Conservation (phyloP, 2,797 vertebrate species). For the Hephaestus fuliginosus region DNA sequence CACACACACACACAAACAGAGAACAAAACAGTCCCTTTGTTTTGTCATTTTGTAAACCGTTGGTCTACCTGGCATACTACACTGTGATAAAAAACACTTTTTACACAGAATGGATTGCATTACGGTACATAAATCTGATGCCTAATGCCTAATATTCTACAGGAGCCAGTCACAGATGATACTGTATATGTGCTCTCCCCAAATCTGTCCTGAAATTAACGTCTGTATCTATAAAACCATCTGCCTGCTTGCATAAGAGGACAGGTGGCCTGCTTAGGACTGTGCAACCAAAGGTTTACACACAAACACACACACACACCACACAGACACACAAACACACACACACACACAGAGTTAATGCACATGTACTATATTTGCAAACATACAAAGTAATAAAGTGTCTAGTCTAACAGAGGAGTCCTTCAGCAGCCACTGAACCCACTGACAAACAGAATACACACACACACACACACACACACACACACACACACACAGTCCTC, state of each 20-base stretch:
- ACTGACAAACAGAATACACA: not conserved
- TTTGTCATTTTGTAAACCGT: slow-evolving; percentile 19
- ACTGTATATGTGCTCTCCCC: not conserved
- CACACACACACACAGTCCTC: not conserved
- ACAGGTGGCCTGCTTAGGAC: slow-evolving; percentile 80
- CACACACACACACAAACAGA: not conserved
- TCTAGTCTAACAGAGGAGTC: not conserved
- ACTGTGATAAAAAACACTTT: not conserved
- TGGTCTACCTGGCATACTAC: slow-evolving; percentile 12
- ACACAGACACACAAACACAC: slow-evolving; percentile 12
- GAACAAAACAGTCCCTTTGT: slow-evolving; percentile 35
- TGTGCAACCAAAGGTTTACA: slow-evolving; percentile 65
- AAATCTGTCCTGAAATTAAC: slow-evolving; percentile 66
- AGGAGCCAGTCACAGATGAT: slow-evolving; percentile 39
- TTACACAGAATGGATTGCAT: not conserved
- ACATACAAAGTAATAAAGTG: slow-evolving; percentile 14
- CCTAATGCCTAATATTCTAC: slow-evolving; percentile 15
- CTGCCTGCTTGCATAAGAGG: slow-evolving; percentile 82
- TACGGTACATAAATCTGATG: slow-evolving; percentile 10
- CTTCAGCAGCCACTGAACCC: slow-evolving; percentile 8
- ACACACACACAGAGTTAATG: not conserved
- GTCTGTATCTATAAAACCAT: slow-evolving; percentile 77
- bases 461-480: not conserved
- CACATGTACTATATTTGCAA: slow-evolving; percentile 13
- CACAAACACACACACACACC: slow-evolving; percentile 13